A percentile compares a stretch with the other conserved stretches of the same genome.
Evolutionary conservation across 2,797 vertebrate species (phyloP).

Genomic region (Molothrus ater): DNA sequence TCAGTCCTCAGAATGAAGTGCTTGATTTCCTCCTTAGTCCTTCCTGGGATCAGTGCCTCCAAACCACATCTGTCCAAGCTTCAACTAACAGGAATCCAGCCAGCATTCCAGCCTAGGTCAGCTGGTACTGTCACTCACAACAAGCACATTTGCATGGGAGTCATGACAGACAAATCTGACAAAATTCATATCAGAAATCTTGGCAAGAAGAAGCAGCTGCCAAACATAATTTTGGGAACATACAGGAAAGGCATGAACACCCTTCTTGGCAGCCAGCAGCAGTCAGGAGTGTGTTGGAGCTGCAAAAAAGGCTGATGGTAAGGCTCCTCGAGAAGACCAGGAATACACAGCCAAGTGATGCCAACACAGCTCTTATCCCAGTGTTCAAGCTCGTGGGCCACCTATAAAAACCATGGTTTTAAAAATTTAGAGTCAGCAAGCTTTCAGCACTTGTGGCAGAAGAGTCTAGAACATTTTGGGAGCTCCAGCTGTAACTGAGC

Average conservation of each 20-base stretch:
- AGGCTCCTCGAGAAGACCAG: background rate
- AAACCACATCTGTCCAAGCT: background rate
- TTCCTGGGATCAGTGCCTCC: background rate
- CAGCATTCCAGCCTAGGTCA: background rate
- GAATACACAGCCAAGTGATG: accelerated
- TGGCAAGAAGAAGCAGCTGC: background rate
- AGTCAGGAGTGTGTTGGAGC: accelerated
- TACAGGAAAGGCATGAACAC: background rate
- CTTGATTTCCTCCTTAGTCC: background rate
- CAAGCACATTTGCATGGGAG: background rate
- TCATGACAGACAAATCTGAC: background rate
- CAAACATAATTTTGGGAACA: background rate
- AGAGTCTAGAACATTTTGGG: accelerated
- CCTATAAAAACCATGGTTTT: accelerated
- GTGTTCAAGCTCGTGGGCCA: accelerated
- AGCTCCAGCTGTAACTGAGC: background rate
- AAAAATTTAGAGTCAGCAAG: background rate
- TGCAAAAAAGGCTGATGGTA: too few relatives aligned
- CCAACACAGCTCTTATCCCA: accelerated
- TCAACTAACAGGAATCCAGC: background rate
- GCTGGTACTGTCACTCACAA: background rate
- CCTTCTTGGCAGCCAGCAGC: background rate
- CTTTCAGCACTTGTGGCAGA: background rate
- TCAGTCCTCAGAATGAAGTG: background rate
- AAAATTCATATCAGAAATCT: background rate